phyloP scores from a whole-genome alignment of 2,113 vertebrate genomes.

The Ascaphus truei region DNA sequence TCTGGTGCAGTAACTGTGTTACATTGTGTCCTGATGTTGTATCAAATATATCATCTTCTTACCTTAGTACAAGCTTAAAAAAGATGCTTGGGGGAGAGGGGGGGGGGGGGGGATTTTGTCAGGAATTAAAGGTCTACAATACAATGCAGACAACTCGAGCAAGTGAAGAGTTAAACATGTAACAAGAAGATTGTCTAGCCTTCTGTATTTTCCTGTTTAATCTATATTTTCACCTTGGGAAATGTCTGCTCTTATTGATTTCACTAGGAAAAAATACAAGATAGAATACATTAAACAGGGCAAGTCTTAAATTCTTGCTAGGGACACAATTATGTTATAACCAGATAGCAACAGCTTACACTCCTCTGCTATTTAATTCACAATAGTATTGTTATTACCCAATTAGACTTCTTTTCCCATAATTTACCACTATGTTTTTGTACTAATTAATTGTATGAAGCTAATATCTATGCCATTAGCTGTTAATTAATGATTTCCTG shows the following conservation, averaged over 20 bases:
- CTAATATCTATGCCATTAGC: background rate
- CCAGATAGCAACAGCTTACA: background rate
- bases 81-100: conserved; percentile 7
- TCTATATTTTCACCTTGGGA: conserved; percentile 37
- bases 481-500: conserved; percentile 14
- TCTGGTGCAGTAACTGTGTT: conserved; percentile 6
- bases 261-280: conserved; percentile 6
- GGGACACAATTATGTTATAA: conserved; percentile 28
- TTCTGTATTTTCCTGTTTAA: conserved; percentile 23
- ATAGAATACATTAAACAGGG: conserved; percentile 31
- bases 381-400: conserved; percentile 8
- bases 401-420: no score
- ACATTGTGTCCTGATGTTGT: conserved; percentile 16
- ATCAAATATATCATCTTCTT: conserved; percentile 15
- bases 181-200: conserved; percentile 10
- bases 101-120: background rate
- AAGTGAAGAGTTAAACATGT: conserved; percentile 23
- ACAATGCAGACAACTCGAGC: conserved; percentile 1
- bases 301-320: conserved; percentile 1
- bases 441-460: conserved; percentile 9
- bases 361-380: conserved; percentile 1
- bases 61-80: conserved; percentile 2
- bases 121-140: background rate
- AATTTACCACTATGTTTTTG: conserved; percentile 1
- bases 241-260: conserved; percentile 37